These are phyloP conservation scores for Drosophila mulleri DNA, from an alignment of 2,888 invertebrate species.

Conservation along the genomic window DNA sequence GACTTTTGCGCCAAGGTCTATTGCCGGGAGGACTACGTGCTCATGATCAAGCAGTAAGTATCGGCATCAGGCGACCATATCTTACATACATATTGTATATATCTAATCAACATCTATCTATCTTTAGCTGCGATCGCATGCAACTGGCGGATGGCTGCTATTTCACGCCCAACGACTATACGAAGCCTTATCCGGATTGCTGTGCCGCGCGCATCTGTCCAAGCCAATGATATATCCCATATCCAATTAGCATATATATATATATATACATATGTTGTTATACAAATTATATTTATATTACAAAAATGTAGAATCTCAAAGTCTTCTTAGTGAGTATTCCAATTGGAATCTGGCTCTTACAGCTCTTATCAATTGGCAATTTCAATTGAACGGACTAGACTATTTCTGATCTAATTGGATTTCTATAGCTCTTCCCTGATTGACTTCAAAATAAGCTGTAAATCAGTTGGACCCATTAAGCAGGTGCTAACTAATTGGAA, in stretches of 20 bases:
- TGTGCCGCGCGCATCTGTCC: constrained; percentile 52
- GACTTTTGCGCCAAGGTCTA: constrained; percentile 60
- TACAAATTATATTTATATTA: not conserved
- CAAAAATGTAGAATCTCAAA: not conserved
- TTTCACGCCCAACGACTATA: constrained; percentile 56
- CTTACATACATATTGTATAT: too few species aligned
- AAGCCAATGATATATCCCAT: not conserved
- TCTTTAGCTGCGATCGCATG: constrained; percentile 68
- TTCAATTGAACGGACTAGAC: too few species aligned
- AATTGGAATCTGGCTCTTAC: not conserved
- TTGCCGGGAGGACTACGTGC: constrained; percentile 76
- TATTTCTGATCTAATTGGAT: too few species aligned
- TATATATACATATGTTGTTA: not conserved
- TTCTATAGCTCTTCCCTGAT: too few species aligned
- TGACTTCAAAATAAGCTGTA: too few species aligned
- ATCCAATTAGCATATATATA: not conserved
- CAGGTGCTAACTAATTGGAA: too few species aligned
- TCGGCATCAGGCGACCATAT: not conserved
- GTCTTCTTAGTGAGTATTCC: accelerated
- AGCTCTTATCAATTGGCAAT: too few species aligned
- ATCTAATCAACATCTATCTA: not conserved
- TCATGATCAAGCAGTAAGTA: constrained; percentile 76
- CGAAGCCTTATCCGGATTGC: constrained; percentile 69
- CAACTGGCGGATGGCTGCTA: constrained; percentile 52
- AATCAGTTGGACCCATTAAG: too few species aligned